Evolutionary conservation across 2,113 vertebrate species (phyloP).

Genomic region (Callospermophilus lateralis): DNA sequence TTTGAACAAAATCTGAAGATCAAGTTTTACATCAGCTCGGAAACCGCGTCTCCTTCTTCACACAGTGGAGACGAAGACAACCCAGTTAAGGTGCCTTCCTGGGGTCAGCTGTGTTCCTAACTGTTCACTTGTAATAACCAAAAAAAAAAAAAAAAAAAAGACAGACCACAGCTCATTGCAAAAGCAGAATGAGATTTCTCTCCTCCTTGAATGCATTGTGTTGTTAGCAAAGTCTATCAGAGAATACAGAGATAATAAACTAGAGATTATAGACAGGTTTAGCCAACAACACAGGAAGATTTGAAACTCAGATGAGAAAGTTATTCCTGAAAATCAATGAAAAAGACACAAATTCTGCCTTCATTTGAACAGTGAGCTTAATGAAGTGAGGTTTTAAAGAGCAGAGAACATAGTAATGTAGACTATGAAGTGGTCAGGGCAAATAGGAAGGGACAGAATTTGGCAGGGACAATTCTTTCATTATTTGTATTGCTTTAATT

Average conservation of each 20-base stretch:
- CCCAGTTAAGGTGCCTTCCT: slow-evolving; percentile 90
- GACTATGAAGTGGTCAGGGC: too few relatives aligned
- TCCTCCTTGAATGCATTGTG: background rate
- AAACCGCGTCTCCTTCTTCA: slow-evolving; percentile 94
- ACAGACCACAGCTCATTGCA: background rate
- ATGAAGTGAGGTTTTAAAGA: too few relatives aligned
- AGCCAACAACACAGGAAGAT: background rate
- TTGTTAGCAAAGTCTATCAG: background rate
- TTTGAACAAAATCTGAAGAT: slow-evolving; percentile 93
- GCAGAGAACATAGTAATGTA: too few relatives aligned
- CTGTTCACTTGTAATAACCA: background rate
- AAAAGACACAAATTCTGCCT: background rate
- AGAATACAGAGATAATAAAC: background rate
- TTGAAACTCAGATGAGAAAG: background rate
- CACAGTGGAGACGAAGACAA: slow-evolving; percentile 91
- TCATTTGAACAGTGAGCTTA: background rate
- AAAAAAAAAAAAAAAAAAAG: too few relatives aligned
- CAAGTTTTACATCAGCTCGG: slow-evolving; percentile 92
- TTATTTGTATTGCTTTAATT: too few relatives aligned
- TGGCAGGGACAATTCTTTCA: too few relatives aligned
- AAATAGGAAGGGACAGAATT: too few relatives aligned
- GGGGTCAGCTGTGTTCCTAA: background rate
- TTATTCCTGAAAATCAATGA: background rate
- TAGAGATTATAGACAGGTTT: background rate
- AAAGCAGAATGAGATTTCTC: background rate